Percentiles rank a stretch among this genome's conserved stretches.
Evolutionary conservation across 23 tunicate species (phyloP).

Genomic region (Aplidium turbinatum): DNA sequence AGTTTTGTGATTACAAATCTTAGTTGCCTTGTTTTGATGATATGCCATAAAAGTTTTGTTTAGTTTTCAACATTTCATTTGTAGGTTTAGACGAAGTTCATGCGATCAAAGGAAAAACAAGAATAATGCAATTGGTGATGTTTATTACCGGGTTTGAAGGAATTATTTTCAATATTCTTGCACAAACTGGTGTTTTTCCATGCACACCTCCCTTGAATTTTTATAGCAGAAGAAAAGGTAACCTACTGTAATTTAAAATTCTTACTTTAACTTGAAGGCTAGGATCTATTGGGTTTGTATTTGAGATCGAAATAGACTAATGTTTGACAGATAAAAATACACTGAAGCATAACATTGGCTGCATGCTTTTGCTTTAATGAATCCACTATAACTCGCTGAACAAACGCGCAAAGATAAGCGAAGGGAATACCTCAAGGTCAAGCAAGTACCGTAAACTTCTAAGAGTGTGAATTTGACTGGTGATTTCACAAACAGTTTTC

Average conservation of each 20-base stretch:
- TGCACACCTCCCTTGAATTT: constrained; percentile 76
- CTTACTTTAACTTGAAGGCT: background rate
- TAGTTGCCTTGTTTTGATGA: no score
- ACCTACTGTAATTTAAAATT: background rate
- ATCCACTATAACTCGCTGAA: no score
- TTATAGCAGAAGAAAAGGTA: constrained; percentile 73
- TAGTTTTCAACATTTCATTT: no score
- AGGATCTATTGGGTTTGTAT: background rate
- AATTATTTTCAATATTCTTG: constrained; percentile 65
- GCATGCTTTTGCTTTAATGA: background rate
- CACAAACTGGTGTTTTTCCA: constrained; percentile 49
- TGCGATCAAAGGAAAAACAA: constrained; percentile 76
- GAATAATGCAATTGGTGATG: constrained; percentile 67
- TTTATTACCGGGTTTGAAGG: constrained; percentile 82
- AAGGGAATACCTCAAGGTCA: no score
- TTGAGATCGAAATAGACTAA: background rate
- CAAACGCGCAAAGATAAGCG: no score
- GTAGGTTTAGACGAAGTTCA: constrained; percentile 89
- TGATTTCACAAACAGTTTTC: no score
- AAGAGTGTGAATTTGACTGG: no score
- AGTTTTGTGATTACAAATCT: no score
- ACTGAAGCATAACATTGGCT: background rate
- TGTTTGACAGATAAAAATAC: no score
- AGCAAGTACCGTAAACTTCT: no score
- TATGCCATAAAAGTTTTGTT: no score